Evolutionary conservation across 2,797 vertebrate genomes (phyloP).

Genomic region (Harpagifer antarcticus): DNA sequence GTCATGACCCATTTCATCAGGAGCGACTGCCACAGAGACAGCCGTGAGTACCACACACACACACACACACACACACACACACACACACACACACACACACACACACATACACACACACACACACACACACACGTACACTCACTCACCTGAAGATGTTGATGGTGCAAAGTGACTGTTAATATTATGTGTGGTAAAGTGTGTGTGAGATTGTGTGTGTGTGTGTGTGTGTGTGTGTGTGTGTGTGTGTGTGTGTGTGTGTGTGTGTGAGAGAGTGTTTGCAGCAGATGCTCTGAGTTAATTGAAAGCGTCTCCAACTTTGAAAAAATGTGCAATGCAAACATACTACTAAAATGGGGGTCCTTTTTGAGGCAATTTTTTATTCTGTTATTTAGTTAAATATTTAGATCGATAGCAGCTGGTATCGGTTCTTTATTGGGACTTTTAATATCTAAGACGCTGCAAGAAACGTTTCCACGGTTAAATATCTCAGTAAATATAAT

Average conservation of each 20-base stretch:
- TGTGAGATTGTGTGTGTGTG: constrained; percentile 1
- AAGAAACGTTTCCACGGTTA: too few species aligned
- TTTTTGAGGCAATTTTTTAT: too few species aligned
- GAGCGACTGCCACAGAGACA: constrained; percentile 55
- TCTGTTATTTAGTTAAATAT: too few species aligned
- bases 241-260: too few species aligned
- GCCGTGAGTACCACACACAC: constrained; percentile 58
- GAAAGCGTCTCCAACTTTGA: too few species aligned
- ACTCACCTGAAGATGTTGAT: not conserved
- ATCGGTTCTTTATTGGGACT: too few species aligned
- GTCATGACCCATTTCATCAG: constrained; percentile 67
- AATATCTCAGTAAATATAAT: too few species aligned
- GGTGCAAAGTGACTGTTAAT: not conserved
- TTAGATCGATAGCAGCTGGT: too few species aligned
- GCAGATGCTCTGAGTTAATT: too few species aligned
- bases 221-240: not conserved
- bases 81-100: constrained; percentile 2
- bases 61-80: constrained; percentile 16
- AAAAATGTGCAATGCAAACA: too few species aligned
- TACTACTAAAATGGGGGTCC: not conserved
- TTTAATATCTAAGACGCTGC: too few species aligned
- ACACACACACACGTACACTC: not conserved
- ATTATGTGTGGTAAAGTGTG: not conserved
- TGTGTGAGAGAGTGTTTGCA: too few species aligned
- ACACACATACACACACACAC: not conserved